Base-by-base conservation (phyloP, 2,113 vertebrate genomes). In the Entomyzon cyanotis region DNA sequence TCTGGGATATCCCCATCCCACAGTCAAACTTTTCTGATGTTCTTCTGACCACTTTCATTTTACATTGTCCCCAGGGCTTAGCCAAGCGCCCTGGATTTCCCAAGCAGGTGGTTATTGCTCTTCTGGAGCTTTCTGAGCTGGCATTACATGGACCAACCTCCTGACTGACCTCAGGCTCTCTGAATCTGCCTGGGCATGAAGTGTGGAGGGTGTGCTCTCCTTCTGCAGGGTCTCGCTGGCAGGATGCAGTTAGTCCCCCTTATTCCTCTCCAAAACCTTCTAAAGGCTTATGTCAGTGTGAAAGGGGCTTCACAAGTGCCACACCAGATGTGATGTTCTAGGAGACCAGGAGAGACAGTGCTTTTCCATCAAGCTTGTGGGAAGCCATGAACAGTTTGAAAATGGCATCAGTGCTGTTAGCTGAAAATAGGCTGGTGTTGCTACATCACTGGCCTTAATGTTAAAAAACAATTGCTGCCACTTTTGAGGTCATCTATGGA, bases 21-120 rank as follows among this genome's bases (percentile, higher is more conserved):
- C 59, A 62, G 50, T 49, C 62, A 83, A 88, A 80, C 42, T 0
- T 0, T 80, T 89, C 9, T 69, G 84, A 91, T 15, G 30, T 69
- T 84, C 37, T 82, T 87, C 81, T 75, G 93, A 79, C 77, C 70
- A 46, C 39, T 92, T 94, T 84, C 52, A 89, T 92, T 88, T 89
- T 28, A 21, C 1, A 1, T 20, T 55, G 74, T 87, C 46, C 58
- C 71, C 62, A 30, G 71, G 87, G 84, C 71, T 86, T 59, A 73
- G 39, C 47, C 59, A 60, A 78, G 76, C 49, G 90, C 60, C 41
- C 75, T 52, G 55, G 46, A 73, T 55, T 83, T 93, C 58, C 69
- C 53, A 68, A 17, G 84, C 70, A 89, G 78, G 84, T 2, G 1
- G 24, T 83, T 90, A 77, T 47, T 81, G 80, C 42, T 74, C 1